A percentile compares a stretch with the other conserved stretches of the same genome.
phyloP scores from a whole-genome alignment of 92 coral and sea anemone species.

The Meandrina meandrites region DNA sequence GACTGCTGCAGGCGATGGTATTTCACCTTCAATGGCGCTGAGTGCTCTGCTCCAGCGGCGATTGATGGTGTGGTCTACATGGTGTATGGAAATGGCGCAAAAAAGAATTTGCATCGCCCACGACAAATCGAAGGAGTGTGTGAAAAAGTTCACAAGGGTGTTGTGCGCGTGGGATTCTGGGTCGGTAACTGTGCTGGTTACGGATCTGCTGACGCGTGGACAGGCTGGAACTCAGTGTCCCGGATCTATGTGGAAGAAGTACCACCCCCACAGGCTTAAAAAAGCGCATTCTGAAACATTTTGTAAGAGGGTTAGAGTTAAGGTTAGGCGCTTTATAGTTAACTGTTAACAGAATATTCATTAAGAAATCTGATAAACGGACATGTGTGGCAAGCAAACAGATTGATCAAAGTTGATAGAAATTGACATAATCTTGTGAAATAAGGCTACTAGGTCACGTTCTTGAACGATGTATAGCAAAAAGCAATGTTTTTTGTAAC shows the following conservation, averaged over 20 bases:
- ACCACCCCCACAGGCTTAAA: too few relatives aligned
- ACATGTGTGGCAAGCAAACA: too few relatives aligned
- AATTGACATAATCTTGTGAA: neutral
- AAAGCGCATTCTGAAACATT: too few relatives aligned
- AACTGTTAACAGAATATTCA: too few relatives aligned
- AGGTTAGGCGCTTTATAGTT: too few relatives aligned
- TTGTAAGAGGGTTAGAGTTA: too few relatives aligned
- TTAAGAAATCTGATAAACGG: too few relatives aligned
- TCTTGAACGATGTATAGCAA: neutral
- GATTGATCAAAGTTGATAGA: too few relatives aligned
- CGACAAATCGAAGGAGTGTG: neutral
- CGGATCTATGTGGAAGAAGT: constrained; percentile 17
- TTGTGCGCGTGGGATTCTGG: too few relatives aligned
- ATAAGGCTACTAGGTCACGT: neutral
- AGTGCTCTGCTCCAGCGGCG: constrained; percentile 27
- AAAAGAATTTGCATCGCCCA: neutral
- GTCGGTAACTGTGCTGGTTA: too few relatives aligned
- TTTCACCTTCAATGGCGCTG: constrained; percentile 37
- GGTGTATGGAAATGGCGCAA: too few relatives aligned
- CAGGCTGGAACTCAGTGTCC: constrained; percentile 45
- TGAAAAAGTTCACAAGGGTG: neutral
- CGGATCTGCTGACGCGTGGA: constrained; percentile 27
- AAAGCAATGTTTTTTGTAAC: too few relatives aligned
- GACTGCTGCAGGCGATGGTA: constrained; percentile 48
- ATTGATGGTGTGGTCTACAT: constrained; percentile 18